Evolutionary conservation across 2,113 vertebrate genomes (phyloP).

Genomic region (Oreochromis spilurus): DNA sequence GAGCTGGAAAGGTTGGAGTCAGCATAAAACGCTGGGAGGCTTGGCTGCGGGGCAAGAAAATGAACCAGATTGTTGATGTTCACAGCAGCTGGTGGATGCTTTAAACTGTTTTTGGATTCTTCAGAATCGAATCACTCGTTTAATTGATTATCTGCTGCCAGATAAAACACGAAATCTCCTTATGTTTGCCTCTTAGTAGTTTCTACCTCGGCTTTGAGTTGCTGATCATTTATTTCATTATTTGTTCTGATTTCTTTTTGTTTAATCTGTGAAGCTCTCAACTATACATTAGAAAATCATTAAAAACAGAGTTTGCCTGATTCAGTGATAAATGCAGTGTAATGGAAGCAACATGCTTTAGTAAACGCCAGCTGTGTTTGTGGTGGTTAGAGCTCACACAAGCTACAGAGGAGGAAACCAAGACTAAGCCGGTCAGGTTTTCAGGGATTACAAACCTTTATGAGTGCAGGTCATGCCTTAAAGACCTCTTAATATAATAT

Average conservation of each 20-base stretch:
- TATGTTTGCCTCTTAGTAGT: background rate
- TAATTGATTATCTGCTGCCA: background rate
- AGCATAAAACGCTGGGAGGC: background rate
- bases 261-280: fast-evolving
- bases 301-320: background rate
- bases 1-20: background rate
- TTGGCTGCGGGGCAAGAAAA: background rate
- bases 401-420: background rate
- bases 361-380: background rate
- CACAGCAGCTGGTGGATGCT: background rate
- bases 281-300: background rate
- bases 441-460: background rate
- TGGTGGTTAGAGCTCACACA: background rate
- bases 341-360: background rate
- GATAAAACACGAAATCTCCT: background rate
- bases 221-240: background rate
- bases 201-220: background rate
- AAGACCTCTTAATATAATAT: background rate
- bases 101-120: background rate
- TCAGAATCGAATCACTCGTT: fast-evolving
- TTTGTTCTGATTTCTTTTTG: background rate
- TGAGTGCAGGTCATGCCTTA: background rate
- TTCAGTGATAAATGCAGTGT: background rate
- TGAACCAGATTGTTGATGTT: background rate
- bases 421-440: background rate